Percentiles rank a stretch among this genome's conserved stretches.
These are phyloP conservation scores for Masnerella sp. DNA, from an alignment of 2,888 invertebrate genomes.

Conservation along the genomic window DNA sequence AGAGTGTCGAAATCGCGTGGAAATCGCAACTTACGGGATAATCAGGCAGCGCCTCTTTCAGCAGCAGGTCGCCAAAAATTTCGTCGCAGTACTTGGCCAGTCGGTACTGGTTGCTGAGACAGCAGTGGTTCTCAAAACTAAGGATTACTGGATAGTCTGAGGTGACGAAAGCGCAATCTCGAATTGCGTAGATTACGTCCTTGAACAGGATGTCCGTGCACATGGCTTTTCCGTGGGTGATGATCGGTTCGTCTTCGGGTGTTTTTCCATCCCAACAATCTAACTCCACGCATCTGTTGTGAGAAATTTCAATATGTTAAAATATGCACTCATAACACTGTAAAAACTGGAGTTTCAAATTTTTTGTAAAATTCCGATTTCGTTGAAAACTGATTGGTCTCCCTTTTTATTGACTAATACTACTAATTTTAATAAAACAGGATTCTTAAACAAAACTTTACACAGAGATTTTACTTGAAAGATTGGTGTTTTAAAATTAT, in stretches of 20 bases:
- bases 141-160: slow-evolving; percentile 98
- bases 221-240: slow-evolving; percentile 99
- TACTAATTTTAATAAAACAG: too few species aligned
- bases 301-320: too few species aligned
- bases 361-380: too few species aligned
- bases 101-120: slow-evolving; percentile 97
- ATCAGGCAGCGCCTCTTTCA: slow-evolving; percentile 92
- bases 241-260: slow-evolving; percentile 99
- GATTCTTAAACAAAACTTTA: too few species aligned
- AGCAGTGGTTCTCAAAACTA: slow-evolving; percentile 99
- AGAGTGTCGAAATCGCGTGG: too few species aligned
- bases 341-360: too few species aligned
- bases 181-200: slow-evolving; percentile 97
- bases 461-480: too few species aligned
- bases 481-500: too few species aligned
- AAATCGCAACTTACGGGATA: slow-evolving; percentile 83
- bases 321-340: too few species aligned
- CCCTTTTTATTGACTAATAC: too few species aligned
- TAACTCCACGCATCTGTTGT: slow-evolving; percentile 94
- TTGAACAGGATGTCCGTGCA: slow-evolving; percentile 99
- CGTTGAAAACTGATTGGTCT: too few species aligned
- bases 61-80: slow-evolving; percentile 93
- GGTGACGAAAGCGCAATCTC: slow-evolving; percentile 99
- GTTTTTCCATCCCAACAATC: slow-evolving; percentile 99
- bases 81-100: slow-evolving; percentile 99